A percentile compares a stretch with the other conserved stretches of the same genome.
Conservation (phyloP, 1,140 invertebrate genomes). For the Drosophila sulfurigaster region DNA sequence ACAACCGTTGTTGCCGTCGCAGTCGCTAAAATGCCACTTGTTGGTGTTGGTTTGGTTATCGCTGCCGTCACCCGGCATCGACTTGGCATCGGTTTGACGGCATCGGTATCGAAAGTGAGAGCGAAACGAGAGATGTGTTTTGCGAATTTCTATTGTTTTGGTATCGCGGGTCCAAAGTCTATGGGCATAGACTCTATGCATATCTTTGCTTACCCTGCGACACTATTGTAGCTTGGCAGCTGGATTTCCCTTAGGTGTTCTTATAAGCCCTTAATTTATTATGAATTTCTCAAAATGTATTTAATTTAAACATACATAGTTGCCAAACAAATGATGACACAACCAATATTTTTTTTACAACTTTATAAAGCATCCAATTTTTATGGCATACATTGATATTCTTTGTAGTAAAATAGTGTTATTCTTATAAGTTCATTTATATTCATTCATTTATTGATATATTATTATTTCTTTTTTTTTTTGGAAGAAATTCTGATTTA, state of each 20-base stretch:
- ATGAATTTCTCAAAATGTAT: background rate
- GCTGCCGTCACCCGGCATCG: background rate
- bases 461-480: too few species aligned
- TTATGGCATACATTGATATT: too few species aligned
- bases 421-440: too few species aligned
- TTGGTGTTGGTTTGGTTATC: conserved; percentile 4
- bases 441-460: too few species aligned
- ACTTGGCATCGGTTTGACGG: background rate
- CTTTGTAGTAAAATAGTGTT: too few species aligned
- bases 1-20: conserved; percentile 6
- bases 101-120: conserved; percentile 35
- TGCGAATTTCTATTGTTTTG: conserved; percentile 16
- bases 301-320: too few species aligned
- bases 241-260: background rate
- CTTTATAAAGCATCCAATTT: too few species aligned
- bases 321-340: too few species aligned
- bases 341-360: too few species aligned
- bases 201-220: conserved; percentile 22
- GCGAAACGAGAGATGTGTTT: background rate
- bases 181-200: too few species aligned
- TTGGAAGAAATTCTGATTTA: too few species aligned
- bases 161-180: conserved; percentile 33
- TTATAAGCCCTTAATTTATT: background rate
- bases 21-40: conserved; percentile 1
- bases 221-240: background rate